phyloP scores from a whole-genome alignment of 37 sponge, comb jelly and placozoan genomes.

The Haliclona indistincta region DNA sequence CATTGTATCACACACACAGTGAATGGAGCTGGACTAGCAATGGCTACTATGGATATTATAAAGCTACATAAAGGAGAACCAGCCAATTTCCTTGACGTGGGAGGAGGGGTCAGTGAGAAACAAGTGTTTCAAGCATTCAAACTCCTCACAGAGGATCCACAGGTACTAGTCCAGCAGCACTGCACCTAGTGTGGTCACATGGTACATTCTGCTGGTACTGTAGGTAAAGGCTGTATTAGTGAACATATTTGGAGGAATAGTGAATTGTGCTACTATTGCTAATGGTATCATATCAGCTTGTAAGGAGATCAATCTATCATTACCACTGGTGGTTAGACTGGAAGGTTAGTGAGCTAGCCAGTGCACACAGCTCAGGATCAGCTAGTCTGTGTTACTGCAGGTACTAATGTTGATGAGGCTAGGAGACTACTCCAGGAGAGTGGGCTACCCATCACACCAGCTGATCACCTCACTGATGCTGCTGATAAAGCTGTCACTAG shows the following conservation, averaged over 20 bases:
- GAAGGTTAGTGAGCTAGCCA: conserved; percentile 87
- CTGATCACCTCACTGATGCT: conserved; percentile 80
- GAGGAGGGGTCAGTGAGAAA: conserved; percentile 88
- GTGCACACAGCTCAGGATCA: neutral
- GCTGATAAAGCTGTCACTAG: conserved; percentile 78
- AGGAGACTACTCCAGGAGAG: conserved; percentile 73
- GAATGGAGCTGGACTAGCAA: conserved; percentile 98
- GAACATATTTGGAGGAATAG: conserved; percentile 98
- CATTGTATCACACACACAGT: too few relatives aligned
- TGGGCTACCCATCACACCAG: conserved; percentile 81
- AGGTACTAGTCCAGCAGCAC: conserved; percentile 35
- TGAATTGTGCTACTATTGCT: conserved; percentile 93
- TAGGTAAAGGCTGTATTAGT: conserved; percentile 97
- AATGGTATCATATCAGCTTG: conserved; percentile 90
- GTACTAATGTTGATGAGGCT: conserved; percentile 88
- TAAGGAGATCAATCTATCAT: conserved; percentile 64
- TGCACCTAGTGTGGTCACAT: neutral
- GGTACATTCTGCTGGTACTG: too few relatives aligned
- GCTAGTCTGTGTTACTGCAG: conserved; percentile 16
- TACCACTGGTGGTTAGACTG: conserved; percentile 94
- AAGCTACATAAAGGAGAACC: conserved; percentile 93
- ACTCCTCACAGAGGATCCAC: conserved; percentile 79
- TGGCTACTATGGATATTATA: conserved; percentile 99
- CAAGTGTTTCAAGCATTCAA: conserved; percentile 92
- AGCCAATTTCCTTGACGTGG: conserved; percentile 98